These are phyloP conservation scores for Thaumatotibia leucotreta DNA, from an alignment of 1,140 invertebrate species.

Conservation along the genomic window DNA sequence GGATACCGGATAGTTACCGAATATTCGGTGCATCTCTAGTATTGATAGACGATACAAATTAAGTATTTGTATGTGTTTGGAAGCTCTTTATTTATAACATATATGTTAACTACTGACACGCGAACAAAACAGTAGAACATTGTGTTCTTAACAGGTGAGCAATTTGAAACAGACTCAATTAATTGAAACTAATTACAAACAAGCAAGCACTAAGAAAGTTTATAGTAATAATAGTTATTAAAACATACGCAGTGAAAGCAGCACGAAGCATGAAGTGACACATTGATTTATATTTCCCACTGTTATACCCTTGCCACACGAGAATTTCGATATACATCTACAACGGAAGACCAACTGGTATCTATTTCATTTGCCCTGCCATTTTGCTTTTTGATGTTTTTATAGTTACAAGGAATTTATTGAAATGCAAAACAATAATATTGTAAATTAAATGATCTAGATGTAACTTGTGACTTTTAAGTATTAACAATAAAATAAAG, in stretches of 20 bases:
- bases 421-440: no score
- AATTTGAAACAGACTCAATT: background rate
- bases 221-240: background rate
- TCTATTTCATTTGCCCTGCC: no score
- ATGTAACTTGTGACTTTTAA: no score
- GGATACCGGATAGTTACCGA: no score
- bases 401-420: no score
- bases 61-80: background rate
- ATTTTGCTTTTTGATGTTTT: no score
- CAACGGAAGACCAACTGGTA: no score
- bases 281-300: background rate
- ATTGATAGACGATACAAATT: no score
- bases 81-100: background rate
- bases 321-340: background rate
- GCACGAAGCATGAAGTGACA: background rate
- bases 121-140: background rate
- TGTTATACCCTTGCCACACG: no score
- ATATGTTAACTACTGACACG: background rate
- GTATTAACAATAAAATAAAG: no score
- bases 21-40: no score
- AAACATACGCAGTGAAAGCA: slow-evolving; percentile 2
- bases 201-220: background rate
- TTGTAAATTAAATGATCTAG: no score
- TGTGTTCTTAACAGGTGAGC: background rate
- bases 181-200: background rate